phyloP scores from a whole-genome alignment of 2,113 vertebrate species.

The Eudyptes chrysolophus region DNA sequence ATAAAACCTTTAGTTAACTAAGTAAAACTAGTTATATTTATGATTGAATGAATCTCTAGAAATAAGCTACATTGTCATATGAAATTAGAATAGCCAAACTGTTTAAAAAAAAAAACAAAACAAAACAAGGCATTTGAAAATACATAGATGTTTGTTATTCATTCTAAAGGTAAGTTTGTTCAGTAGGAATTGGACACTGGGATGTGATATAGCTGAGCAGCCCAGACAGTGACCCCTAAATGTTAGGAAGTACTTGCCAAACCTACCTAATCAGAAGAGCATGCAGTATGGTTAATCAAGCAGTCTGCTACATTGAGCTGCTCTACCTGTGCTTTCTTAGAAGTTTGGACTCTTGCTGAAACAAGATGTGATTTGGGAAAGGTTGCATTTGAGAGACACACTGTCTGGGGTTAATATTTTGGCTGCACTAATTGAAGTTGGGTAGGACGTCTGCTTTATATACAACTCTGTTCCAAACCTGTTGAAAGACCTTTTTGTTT shows the following conservation, averaged over 20 bases:
- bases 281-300: neutral
- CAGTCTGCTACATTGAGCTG: neutral
- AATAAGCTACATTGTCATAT: neutral
- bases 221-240: neutral
- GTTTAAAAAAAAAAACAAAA: neutral
- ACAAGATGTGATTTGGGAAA: neutral
- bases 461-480: neutral
- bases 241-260: neutral
- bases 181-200: neutral
- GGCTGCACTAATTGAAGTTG: neutral
- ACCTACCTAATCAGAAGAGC: neutral
- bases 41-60: neutral
- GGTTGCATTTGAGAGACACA: neutral
- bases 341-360: neutral
- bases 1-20: neutral
- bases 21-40: neutral
- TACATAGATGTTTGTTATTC: neutral
- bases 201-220: neutral
- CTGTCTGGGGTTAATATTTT: neutral
- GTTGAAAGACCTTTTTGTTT: neutral
- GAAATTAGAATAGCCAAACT: neutral
- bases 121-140: neutral
- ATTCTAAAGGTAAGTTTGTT: neutral
- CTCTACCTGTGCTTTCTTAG: too few species aligned
- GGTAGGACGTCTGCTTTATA: neutral